phyloP scores from a whole-genome alignment of 2,888 invertebrate species.

The Andrena hattorfiana region DNA sequence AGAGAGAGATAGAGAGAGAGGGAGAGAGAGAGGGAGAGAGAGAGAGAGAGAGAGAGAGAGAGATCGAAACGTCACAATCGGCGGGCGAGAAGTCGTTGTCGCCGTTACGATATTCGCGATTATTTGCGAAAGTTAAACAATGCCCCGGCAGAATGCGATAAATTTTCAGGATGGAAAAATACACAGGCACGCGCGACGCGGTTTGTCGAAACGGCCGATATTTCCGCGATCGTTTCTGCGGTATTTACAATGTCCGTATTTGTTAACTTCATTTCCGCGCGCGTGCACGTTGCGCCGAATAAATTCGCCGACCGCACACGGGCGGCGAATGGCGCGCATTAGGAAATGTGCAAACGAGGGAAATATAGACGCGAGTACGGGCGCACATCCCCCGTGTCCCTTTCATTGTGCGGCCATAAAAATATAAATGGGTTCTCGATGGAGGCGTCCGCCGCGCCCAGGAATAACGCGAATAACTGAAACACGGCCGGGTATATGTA shows the following conservation, averaged over 20 bases:
- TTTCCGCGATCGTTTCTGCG: conserved; percentile 50
- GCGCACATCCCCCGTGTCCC: not conserved
- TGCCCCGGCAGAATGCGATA: conserved; percentile 29
- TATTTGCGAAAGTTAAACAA: conserved; percentile 49
- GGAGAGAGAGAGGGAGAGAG: not conserved
- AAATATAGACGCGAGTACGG: not conserved
- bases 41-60: not conserved
- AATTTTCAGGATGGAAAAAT: conserved; percentile 46
- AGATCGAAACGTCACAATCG: not conserved
- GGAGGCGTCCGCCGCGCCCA: conserved; percentile 13
- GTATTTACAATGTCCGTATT: conserved; percentile 56
- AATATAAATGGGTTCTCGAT: conserved; percentile 45
- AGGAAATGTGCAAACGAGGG: conserved; percentile 30
- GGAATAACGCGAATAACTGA: conserved; percentile 40
- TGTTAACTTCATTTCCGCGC: conserved; percentile 54
- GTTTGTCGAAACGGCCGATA: conserved; percentile 19
- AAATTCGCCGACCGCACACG: conserved; percentile 40
- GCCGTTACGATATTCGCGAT: conserved; percentile 28
- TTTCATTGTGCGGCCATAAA: conserved; percentile 8
- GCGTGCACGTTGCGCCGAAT: conserved; percentile 29
- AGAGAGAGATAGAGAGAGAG: not conserved
- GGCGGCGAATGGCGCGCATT: conserved; percentile 5
- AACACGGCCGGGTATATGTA: conserved; percentile 29
- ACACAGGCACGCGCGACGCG: conserved; percentile 2
- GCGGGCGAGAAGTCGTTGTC: not conserved